A percentile compares a stretch with the other conserved stretches of the same genome.
phyloP scores from a whole-genome alignment of 1,140 invertebrate genomes.

The Pseudomyrmex sp. region DNA sequence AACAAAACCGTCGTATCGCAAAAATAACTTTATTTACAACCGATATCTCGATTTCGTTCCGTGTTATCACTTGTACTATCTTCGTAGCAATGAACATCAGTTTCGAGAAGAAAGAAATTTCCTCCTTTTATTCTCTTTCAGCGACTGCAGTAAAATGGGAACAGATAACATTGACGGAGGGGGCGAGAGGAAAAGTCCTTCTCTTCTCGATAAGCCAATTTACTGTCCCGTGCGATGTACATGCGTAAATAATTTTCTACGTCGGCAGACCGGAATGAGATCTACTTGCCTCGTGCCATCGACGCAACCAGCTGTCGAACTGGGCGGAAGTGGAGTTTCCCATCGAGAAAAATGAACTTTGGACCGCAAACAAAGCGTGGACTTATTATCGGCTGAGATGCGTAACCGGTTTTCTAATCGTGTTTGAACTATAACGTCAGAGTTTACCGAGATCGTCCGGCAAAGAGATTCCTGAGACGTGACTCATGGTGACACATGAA shows the following conservation, averaged over 20 bases:
- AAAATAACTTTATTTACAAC: neutral
- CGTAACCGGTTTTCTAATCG: neutral
- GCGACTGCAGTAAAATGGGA: no score
- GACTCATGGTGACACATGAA: neutral
- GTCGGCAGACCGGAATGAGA: neutral
- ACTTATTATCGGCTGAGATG: conserved; percentile 22
- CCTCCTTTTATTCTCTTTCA: no score
- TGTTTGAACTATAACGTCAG: conserved; percentile 29
- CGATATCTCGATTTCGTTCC: neutral
- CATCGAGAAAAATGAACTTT: conserved; percentile 6
- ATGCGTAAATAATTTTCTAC: neutral
- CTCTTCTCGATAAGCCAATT: no score
- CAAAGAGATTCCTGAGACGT: conserved; percentile 13
- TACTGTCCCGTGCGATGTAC: no score
- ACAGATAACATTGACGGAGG: no score
- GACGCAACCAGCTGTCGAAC: neutral
- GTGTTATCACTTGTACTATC: neutral
- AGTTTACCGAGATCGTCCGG: conserved; percentile 10
- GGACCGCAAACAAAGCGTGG: conserved; percentile 10
- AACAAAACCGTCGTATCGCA: neutral
- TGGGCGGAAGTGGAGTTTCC: neutral
- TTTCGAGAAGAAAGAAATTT: no score
- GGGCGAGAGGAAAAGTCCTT: no score
- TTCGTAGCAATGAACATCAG: neutral
- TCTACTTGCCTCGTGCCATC: neutral